phyloP scores from a whole-genome alignment of 2,113 vertebrate species.

The Alces alces region DNA sequence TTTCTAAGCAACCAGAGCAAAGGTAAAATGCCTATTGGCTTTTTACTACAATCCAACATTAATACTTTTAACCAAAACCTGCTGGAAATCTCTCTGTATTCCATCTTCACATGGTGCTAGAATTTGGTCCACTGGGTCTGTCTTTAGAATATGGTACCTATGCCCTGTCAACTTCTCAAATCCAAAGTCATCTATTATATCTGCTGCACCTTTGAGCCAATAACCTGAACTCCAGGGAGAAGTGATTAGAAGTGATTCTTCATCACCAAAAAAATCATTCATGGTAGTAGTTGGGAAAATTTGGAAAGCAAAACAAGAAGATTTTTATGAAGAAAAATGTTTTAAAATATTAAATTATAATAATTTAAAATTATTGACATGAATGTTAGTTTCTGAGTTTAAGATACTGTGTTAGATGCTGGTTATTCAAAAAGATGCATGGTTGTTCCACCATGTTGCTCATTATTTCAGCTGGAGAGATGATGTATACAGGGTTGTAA shows the following conservation, averaged over 20 bases:
- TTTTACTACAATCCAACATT: fast-evolving
- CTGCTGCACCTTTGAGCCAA: too few species aligned
- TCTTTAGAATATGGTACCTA: background rate
- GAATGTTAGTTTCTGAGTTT: background rate
- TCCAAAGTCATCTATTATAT: fast-evolving
- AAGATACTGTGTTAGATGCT: background rate
- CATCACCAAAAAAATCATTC: background rate
- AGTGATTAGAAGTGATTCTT: background rate
- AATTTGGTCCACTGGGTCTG: background rate
- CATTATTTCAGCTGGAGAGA: background rate
- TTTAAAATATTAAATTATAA: background rate
- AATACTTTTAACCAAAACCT: too few species aligned
- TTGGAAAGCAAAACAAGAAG: background rate
- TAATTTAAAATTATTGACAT: background rate
- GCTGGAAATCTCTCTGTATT: background rate
- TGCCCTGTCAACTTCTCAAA: background rate
- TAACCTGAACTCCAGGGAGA: background rate
- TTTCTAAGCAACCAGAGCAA: background rate
- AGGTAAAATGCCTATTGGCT: too few species aligned
- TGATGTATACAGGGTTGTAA: background rate
- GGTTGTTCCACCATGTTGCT: background rate
- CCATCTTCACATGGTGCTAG: fast-evolving
- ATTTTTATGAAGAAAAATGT: background rate
- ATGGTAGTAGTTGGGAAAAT: background rate
- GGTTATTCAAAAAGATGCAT: background rate